phyloP scores from a whole-genome alignment of 2,888 invertebrate genomes.

The Sarcophaga carnaria region DNA sequence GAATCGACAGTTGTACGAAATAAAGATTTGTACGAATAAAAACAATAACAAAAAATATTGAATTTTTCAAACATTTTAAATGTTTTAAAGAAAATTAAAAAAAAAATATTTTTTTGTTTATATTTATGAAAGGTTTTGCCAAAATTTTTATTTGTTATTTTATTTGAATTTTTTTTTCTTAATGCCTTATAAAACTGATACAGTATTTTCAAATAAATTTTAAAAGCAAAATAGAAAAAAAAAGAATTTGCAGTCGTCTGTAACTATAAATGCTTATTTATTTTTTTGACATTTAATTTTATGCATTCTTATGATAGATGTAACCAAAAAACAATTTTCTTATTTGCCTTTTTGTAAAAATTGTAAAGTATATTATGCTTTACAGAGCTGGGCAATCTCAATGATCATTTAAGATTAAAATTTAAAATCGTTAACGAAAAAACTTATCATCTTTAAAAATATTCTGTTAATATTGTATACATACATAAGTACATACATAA shows the following conservation, averaged over 20 bases:
- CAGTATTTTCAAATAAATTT: conserved; percentile 31
- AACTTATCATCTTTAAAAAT: too few relatives aligned
- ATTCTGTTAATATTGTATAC: too few relatives aligned
- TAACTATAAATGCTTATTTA: not conserved
- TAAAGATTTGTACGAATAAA: conserved; percentile 16
- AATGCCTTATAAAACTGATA: not conserved
- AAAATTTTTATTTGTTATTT: conserved; percentile 40
- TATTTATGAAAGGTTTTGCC: conserved; percentile 55
- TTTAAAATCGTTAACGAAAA: too few relatives aligned
- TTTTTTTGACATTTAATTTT: conserved; percentile 41
- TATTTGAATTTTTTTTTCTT: conserved; percentile 3
- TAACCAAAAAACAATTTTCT: too few relatives aligned
- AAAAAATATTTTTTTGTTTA: conserved; percentile 51
- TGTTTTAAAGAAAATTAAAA: too few relatives aligned
- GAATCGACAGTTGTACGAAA: conserved; percentile 47
- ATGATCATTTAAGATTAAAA: too few relatives aligned
- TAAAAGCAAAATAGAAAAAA: not conserved
- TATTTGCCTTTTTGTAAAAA: too few relatives aligned
- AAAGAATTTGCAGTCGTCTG: not conserved
- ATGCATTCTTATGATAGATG: conserved; percentile 32
- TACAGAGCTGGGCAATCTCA: too few relatives aligned
- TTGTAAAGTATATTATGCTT: too few relatives aligned
- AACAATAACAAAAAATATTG: conserved; percentile 16
- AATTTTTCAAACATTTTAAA: conserved; percentile 47
- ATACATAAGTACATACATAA: too few relatives aligned